Evolutionary conservation across 2,797 vertebrate genomes (phyloP).

Genomic region (Catostomus latipinnis): DNA sequence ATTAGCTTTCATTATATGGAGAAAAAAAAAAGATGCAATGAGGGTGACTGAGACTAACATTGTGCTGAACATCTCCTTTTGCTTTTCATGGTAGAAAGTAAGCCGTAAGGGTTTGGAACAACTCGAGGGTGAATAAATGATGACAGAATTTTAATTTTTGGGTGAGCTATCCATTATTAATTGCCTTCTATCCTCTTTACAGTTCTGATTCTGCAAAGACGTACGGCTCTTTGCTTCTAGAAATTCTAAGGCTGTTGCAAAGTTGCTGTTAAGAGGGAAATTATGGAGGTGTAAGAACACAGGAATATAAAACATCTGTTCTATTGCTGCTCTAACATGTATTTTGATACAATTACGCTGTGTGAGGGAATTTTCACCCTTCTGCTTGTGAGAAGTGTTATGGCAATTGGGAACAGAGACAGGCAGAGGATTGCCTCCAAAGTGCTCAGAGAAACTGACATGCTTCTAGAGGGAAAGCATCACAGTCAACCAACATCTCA

Average conservation of each 20-base stretch:
- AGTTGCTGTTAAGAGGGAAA: slow-evolving; percentile 38
- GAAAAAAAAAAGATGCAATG: too few relatives aligned
- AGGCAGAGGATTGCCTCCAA: slow-evolving; percentile 30
- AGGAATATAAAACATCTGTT: slow-evolving; percentile 47
- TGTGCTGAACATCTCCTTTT: too few relatives aligned
- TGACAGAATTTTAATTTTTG: too few relatives aligned
- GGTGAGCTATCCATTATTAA: neutral
- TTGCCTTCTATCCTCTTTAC: slow-evolving; percentile 13
- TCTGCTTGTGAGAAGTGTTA: slow-evolving; percentile 13
- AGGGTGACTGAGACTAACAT: too few relatives aligned
- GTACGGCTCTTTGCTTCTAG: neutral
- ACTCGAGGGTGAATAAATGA: too few relatives aligned
- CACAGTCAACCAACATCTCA: slow-evolving; percentile 19
- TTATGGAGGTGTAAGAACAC: slow-evolving; percentile 39
- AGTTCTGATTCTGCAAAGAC: neutral
- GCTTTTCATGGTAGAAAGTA: neutral
- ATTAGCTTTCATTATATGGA: too few relatives aligned
- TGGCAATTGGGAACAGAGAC: slow-evolving; percentile 33
- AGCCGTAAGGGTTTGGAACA: too few relatives aligned
- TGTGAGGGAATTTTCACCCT: slow-evolving; percentile 44
- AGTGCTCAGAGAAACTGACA: slow-evolving; percentile 17
- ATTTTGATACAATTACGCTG: slow-evolving; percentile 49
- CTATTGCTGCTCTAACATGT: slow-evolving; percentile 38
- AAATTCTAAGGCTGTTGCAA: slow-evolving; percentile 10
- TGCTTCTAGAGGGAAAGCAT: slow-evolving; percentile 7